Base-by-base conservation (phyloP, 1,140 invertebrate species). In the Pogonomyrmex californicus region DNA sequence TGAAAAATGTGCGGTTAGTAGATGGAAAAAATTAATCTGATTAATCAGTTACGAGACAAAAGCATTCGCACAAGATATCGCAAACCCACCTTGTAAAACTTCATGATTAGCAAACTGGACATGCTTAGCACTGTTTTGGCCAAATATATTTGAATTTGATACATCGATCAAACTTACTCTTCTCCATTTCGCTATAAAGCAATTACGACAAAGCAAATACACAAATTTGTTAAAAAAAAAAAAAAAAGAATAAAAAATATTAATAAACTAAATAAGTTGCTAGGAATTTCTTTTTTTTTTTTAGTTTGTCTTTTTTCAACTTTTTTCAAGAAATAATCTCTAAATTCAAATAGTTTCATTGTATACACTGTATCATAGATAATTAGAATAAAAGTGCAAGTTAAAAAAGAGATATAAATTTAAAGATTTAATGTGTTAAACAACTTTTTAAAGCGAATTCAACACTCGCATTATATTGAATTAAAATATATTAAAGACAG, bases 181-280 rank as follows among this genome's bases (percentile, higher is more conserved):
- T 75, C 92, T 95, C 93, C 94, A 93, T 68, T 94, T 91, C 85
- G 93, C 95, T 95, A 92, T 54, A 94, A 92, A 91, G 87, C 86
- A 92, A 77, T 86, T 89, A 93, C 89, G 86, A 83, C 87, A 93
- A 93, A 94, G 92, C 92, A 92, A 87, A 88, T 87, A 93, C 88
- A 90, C 70, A 88, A 91, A 93, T 91, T 89, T 90, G 89, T 92
- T 91, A 93, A 89, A 85, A 92, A 91, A 88, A 79, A 91, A 71
- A 91, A 93, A 91, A 87, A 62, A 68, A 71, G 10, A 77, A 36
- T 36, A 93, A 91, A 91, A 91, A 86, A 68, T 91, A 12, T 90
- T 83, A 73, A 85, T 47, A 85, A 9, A 88, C 58, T 88, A 92
- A 91, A 92, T 58, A 88, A 87, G 47, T 78, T 56, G 47, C n/a